phyloP scores from a whole-genome alignment of 2,113 vertebrate species.

The Xiphorhynchus elegans region DNA sequence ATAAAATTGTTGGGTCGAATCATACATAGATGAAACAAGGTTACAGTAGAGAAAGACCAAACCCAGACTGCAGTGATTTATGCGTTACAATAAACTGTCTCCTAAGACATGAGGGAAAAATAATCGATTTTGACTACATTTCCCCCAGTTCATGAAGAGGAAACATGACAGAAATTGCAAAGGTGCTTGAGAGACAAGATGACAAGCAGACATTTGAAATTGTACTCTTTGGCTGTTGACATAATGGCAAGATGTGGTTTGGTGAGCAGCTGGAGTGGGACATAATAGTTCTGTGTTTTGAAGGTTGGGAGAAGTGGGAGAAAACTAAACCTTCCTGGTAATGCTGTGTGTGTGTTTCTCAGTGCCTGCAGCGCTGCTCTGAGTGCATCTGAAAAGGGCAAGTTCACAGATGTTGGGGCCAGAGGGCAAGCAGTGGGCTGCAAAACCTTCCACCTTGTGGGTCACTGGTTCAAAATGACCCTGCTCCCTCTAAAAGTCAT shows the following conservation, averaged over 20 bases:
- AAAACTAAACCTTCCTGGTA: not conserved
- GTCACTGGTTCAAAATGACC: slow-evolving; percentile 19
- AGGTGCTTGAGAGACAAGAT: not conserved
- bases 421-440: slow-evolving; percentile 22
- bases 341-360: not conserved
- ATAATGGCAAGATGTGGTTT: not conserved
- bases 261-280: not conserved
- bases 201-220: not conserved
- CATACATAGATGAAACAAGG: not conserved
- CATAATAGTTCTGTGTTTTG: not conserved
- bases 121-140: not conserved
- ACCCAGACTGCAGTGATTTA: not conserved
- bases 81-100: not conserved
- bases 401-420: slow-evolving; percentile 45
- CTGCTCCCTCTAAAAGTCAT: slow-evolving; percentile 37
- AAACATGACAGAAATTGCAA: not conserved
- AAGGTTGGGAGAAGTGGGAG: not conserved
- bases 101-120: not conserved
- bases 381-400: not conserved
- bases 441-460: slow-evolving; percentile 29
- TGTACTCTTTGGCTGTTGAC: not conserved
- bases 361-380: slow-evolving; percentile 14
- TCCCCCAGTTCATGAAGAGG: not conserved
- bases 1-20: not conserved
- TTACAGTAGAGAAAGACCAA: not conserved